Percentiles rank a stretch among this genome's conserved stretches.
phyloP scores from a whole-genome alignment of 2,113 vertebrate genomes.

The Channa maculata region DNA sequence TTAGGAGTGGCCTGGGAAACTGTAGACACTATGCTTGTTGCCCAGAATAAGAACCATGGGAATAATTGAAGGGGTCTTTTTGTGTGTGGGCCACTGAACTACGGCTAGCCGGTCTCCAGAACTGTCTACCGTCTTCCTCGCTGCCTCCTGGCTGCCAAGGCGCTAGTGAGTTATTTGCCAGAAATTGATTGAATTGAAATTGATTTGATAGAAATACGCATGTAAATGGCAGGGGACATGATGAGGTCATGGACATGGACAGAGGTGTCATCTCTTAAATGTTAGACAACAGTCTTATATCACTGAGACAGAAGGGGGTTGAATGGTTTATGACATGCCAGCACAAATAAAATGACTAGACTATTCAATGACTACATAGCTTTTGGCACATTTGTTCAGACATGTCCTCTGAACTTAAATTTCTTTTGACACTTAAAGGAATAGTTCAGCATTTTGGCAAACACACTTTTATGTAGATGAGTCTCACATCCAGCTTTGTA shows the following conservation, averaged over 20 bases:
- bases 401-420: constrained; percentile 10
- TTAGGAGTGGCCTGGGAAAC: constrained; percentile 85
- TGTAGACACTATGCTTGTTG: constrained; percentile 74
- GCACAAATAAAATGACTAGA: constrained; percentile 25
- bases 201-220: no score
- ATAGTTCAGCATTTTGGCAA: neutral
- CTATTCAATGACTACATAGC: no score
- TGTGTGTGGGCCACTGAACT: constrained; percentile 72
- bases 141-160: constrained; percentile 58
- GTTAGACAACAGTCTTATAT: constrained; percentile 46
- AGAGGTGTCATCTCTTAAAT: constrained; percentile 54
- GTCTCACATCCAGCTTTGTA: no score
- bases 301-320: neutral
- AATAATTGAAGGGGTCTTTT: constrained; percentile 75
- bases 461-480: neutral
- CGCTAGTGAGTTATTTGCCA: constrained; percentile 66
- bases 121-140: constrained; percentile 53
- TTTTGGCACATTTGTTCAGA: neutral
- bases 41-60: constrained; percentile 78
- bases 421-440: neutral
- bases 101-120: constrained; percentile 58
- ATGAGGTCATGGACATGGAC: constrained; percentile 61
- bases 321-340: constrained; percentile 34
- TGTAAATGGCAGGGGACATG: constrained; percentile 63
- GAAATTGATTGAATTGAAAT: constrained; percentile 70